Percentiles rank a stretch among this genome's conserved stretches.
phyloP scores from a whole-genome alignment of 2,797 vertebrate genomes.

The Ficedula albicollis region DNA sequence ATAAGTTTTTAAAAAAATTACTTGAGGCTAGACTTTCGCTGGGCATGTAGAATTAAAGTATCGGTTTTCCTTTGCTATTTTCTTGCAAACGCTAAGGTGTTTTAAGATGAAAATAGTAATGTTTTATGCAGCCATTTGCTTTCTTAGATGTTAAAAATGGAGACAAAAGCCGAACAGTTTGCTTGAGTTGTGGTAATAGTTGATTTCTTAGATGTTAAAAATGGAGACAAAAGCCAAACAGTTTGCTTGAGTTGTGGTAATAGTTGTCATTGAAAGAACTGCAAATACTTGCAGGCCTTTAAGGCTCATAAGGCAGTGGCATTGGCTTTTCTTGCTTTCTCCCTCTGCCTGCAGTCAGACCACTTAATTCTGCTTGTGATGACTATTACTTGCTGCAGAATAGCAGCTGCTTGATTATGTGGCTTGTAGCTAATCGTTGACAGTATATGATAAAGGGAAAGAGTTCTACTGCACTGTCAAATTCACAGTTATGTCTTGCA shows the following conservation, averaged over 20 bases:
- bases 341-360: background rate
- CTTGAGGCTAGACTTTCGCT: background rate
- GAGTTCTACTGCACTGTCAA: background rate
- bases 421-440: background rate
- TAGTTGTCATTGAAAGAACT: background rate
- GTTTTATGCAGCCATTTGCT: background rate
- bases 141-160: background rate
- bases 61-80: background rate
- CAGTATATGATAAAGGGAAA: background rate
- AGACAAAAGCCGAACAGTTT: background rate
- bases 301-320: background rate
- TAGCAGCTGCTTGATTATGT: background rate
- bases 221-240: background rate
- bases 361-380: background rate
- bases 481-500: background rate
- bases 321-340: background rate
- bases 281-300: background rate
- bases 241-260: background rate
- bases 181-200: background rate
- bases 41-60: background rate
- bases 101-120: background rate
- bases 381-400: background rate
- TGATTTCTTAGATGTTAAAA: background rate
- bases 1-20: accelerated
- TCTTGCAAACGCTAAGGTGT: background rate